Evolutionary conservation across 1,140 invertebrate genomes (phyloP).

Genomic region (Lasioglossum baleicum): DNA sequence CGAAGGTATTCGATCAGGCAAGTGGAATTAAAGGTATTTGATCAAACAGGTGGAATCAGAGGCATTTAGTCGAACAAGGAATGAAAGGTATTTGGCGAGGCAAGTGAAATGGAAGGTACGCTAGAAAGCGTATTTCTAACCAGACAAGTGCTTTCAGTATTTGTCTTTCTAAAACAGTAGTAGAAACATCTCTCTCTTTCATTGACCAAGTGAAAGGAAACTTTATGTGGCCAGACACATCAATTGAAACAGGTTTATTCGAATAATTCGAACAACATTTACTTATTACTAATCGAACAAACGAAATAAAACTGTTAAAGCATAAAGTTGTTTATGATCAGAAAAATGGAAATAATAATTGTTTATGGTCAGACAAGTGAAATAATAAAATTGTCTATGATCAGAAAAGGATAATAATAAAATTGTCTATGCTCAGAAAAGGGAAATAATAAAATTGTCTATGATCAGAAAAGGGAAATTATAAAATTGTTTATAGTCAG

Average conservation of each 20-base stretch:
- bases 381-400: too few relatives aligned
- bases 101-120: too few relatives aligned
- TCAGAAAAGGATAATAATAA: not conserved
- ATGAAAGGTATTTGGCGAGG: not conserved
- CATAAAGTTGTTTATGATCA: too few relatives aligned
- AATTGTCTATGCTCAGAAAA: too few relatives aligned
- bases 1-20: not conserved
- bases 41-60: not conserved
- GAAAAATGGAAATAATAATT: too few relatives aligned
- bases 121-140: not conserved
- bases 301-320: not conserved
- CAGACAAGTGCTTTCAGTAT: not conserved
- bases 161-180: too few relatives aligned
- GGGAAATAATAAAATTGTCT: not conserved
- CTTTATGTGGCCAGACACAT: too few relatives aligned
- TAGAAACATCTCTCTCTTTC: too few relatives aligned
- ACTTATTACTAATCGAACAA: not conserved
- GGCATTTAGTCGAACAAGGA: not conserved
- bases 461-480: not conserved
- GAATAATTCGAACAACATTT: not conserved
- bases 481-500: not conserved
- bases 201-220: too few relatives aligned
- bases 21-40: not conserved
- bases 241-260: too few relatives aligned
- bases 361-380: too few relatives aligned